Percentiles rank a stretch among this genome's conserved stretches.
Evolutionary conservation across 2,797 vertebrate species (phyloP).

Genomic region (Poecilia velifera): DNA sequence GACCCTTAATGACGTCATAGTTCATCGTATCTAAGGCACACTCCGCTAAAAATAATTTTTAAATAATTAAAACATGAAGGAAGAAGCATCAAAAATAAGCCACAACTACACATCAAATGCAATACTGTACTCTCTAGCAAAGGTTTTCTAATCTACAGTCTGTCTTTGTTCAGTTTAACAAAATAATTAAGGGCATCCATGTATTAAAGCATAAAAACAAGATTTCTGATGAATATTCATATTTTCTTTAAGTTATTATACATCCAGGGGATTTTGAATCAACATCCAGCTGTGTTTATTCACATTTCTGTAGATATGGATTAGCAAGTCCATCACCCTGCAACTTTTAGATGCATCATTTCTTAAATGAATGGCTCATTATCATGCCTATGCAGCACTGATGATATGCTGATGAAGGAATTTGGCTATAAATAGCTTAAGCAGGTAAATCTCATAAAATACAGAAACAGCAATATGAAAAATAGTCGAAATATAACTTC

Average conservation of each 20-base stretch:
- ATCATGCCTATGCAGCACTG: background rate
- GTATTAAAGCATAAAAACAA: background rate
- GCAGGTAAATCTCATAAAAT: no score
- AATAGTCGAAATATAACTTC: no score
- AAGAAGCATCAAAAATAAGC: background rate
- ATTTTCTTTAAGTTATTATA: background rate
- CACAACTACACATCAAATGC: background rate
- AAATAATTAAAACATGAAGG: background rate
- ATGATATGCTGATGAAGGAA: background rate
- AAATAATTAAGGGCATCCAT: background rate
- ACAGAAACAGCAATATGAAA: no score
- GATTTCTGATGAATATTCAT: background rate
- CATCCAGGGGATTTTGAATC: background rate
- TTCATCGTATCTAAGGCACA: slow-evolving; percentile 98
- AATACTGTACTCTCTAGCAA: background rate
- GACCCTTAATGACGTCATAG: slow-evolving; percentile 95
- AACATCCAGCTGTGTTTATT: background rate
- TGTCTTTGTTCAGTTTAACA: background rate
- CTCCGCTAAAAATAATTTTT: slow-evolving; percentile 84
- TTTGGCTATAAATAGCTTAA: no score
- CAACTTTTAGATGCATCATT: background rate
- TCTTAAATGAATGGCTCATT: background rate
- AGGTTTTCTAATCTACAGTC: background rate
- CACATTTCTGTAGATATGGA: background rate
- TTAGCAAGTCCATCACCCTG: background rate